Base-by-base conservation (phyloP, 2,888 invertebrate species). In the Caenorhabditis sp. region DNA sequence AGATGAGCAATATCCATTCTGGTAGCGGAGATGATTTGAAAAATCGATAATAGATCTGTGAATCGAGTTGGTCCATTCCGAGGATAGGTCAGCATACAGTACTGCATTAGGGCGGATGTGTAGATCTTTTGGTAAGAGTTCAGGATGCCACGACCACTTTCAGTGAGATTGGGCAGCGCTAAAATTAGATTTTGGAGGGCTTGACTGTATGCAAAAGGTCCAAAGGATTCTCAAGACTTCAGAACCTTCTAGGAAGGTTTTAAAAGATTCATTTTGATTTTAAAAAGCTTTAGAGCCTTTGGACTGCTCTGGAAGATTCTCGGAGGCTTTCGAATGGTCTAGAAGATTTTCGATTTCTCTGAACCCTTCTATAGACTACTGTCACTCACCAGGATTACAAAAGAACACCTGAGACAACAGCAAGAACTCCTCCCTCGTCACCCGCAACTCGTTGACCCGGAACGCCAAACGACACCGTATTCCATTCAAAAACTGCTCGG, bases 321-420 rank as follows among this genome's bases (percentile, higher is more conserved):
- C n/a, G n/a, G n/a, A n/a, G n/a, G n/a, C n/a, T n/a, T n/a, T n/a
- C n/a, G n/a, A n/a, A n/a, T n/a, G n/a, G n/a, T n/a, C n/a, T n/a
- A n/a, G n/a, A n/a, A n/a, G n/a, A n/a, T n/a, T n/a, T n/a, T n/a
- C n/a, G n/a, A n/a, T n/a, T n/a, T n/a, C n/a, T n/a, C 31, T 31
- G 31, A 31, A 31, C 31, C 7, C 31, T 31, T 31, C 31, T 7
- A 31, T 31, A 7, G 31, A 31, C 31, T 31, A 31, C 31, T 31
- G 31, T 31, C 12, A 61, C 61, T 22, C 14, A 59, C 70, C 70
- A 12, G 58, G 70, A 70, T 70, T 70, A 22, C 70, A 70, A 14
- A 58, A 70, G 8, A 70, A 70, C 31, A 41, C 47, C 16, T 28
- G 14, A 12, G 63, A 26, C 2, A 70, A 22, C 31, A 70, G 22